Evolutionary conservation across 2,797 vertebrate species (phyloP), one percentile per base, ranked within the genome.

Genomic region (Parauchenoglanis punctatus): DNA sequence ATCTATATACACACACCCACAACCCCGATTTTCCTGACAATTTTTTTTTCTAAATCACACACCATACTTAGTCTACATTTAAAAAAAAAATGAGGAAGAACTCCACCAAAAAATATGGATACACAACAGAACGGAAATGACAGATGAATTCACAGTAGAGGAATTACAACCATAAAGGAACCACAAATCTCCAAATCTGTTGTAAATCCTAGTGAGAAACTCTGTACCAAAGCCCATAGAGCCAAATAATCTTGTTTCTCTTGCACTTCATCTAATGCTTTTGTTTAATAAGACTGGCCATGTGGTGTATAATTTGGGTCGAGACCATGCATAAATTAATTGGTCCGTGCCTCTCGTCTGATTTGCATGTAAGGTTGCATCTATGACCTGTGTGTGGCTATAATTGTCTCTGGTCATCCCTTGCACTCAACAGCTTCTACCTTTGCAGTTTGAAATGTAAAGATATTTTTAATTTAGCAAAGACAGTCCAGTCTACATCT

Each of bases 371-470:
- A 80, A 86, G 81, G 58, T 68, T 44, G 35, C 40, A 81, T 28
- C 58, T 75, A 31, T 83, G 49, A 83, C 81, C 87, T 81, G 68
- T 87, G 40, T 65, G 35, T 75, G 70, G 81, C 61, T 86, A 85
- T 89, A 87, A 90, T 8, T 68, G 31, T 18, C 15, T 72, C 31
- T 31, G 68, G 68, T 72, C 68, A 88, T 87, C 73, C 82, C 65
- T 85, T 68, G 59, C 63, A 78, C 58, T 82, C 35, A 84, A n/a
- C n/a, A 83, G 72, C 40, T 40, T 40, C 3, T 46, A 44, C 1
- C 10, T 46, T 8, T 73, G 4, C 44, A 73, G 13, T 7, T 17
- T 7, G 15, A 49, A 49, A 25, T 25, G 44, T 23, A 44, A 1
- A 23, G 18, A 46, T 23, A 20, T 70, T 1, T 72, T 23, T 73